These are phyloP conservation scores for Salvelinus namaycush DNA, from an alignment of 2,113 vertebrate genomes.

Conservation along the genomic window DNA sequence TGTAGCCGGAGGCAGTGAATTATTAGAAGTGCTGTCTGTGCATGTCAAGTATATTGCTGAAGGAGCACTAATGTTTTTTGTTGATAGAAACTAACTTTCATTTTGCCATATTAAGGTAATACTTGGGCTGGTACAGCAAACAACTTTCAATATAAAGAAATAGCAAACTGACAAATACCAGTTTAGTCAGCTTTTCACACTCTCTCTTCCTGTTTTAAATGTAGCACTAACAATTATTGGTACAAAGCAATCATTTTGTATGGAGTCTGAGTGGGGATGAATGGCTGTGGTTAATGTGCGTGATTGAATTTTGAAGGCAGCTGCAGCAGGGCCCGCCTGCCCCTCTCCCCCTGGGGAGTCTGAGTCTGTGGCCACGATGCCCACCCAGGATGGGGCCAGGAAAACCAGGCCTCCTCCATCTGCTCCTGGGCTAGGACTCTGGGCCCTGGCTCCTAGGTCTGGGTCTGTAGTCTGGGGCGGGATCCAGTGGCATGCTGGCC, in stretches of 20 bases:
- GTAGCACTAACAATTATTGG: background rate
- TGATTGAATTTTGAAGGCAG: background rate
- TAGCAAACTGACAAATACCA: background rate
- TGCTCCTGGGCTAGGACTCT: constrained; percentile 21
- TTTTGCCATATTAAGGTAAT: background rate
- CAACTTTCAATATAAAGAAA: background rate
- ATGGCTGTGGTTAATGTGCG: constrained; percentile 7
- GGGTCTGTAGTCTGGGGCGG: background rate
- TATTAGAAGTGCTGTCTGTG: background rate
- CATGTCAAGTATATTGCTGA: constrained; percentile 4
- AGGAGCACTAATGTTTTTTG: constrained; percentile 1
- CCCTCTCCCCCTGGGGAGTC: constrained; percentile 1
- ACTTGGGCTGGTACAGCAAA: background rate
- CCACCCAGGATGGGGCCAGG: constrained; percentile 42
- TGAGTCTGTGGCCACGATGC: constrained; percentile 12
- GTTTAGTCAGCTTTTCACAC: background rate
- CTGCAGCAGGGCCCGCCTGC: background rate
- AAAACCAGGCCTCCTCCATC: constrained; percentile 28
- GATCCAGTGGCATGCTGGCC: background rate
- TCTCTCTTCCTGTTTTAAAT: background rate
- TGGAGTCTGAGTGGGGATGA: background rate
- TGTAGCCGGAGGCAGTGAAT: constrained; percentile 21
- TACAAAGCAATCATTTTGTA: too few relatives aligned
- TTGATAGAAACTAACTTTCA: background rate
- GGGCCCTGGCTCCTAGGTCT: background rate